phyloP scores from a whole-genome alignment of 2,888 invertebrate genomes.

The Phoronis australis region DNA sequence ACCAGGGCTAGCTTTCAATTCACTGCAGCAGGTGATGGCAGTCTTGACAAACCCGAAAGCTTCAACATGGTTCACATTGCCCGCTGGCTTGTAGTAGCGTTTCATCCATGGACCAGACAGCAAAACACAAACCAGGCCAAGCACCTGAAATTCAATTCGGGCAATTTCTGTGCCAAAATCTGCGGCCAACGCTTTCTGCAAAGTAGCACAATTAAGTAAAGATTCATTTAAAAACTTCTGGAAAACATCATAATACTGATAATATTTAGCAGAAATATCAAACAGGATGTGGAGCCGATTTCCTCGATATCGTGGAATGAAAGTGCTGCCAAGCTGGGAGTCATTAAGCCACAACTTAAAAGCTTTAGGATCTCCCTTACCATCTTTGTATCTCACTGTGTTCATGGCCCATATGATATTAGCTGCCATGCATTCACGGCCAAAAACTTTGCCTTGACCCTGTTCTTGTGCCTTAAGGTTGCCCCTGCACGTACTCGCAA shows the following conservation, averaged over 20 bases:
- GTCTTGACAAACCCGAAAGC: not conserved
- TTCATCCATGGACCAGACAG: constrained; percentile 11
- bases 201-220: too few relatives aligned
- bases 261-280: constrained; percentile 4
- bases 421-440: constrained; percentile 10
- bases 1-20: not conserved
- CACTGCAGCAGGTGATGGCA: not conserved
- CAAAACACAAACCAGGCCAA: constrained; percentile 9
- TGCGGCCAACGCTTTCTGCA: too few relatives aligned
- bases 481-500: constrained; percentile 5
- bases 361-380: constrained; percentile 11
- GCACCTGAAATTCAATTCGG: too few relatives aligned
- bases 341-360: constrained; percentile 7
- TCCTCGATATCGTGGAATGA: constrained; percentile 10
- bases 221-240: constrained; percentile 4
- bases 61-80: too few relatives aligned
- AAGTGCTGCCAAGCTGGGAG: constrained; percentile 2
- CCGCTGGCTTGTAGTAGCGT: too few relatives aligned
- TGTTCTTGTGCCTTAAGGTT: too few relatives aligned
- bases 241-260: constrained; percentile 5
- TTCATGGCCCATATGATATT: constrained; percentile 11
- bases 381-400: constrained; percentile 12
- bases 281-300: constrained; percentile 12
- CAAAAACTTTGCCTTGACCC: constrained; percentile 9
- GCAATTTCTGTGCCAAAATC: too few relatives aligned